phyloP scores from a whole-genome alignment of 2,888 invertebrate species.

The Lysandra coridon region DNA sequence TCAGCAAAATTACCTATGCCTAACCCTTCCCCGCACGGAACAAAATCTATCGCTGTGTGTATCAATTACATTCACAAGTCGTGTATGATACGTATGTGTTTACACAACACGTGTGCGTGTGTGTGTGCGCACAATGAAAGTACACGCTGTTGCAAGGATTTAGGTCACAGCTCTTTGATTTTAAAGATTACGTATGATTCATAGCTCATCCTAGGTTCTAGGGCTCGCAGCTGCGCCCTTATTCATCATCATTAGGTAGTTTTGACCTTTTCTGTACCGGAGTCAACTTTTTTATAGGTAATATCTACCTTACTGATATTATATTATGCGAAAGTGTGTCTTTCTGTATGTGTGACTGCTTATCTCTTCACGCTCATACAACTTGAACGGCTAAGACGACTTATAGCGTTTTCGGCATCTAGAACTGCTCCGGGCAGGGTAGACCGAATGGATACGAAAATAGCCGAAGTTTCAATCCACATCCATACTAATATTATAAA shows the following conservation, averaged over 20 bases:
- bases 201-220: constrained; percentile 64
- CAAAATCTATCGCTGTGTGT: not conserved
- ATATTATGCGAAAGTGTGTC: too few relatives aligned
- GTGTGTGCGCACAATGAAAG: constrained; percentile 72
- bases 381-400: too few relatives aligned
- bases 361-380: too few relatives aligned
- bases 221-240: constrained; percentile 10
- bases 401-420: too few relatives aligned
- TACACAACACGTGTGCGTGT: constrained; percentile 30
- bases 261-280: not conserved
- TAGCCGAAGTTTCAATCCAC: too few relatives aligned
- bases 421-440: too few relatives aligned
- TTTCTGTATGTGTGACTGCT: too few relatives aligned
- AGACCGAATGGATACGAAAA: too few relatives aligned
- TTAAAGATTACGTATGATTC: constrained; percentile 79
- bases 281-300: too few relatives aligned
- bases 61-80: not conserved
- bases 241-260: not conserved
- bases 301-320: too few relatives aligned
- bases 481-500: too few relatives aligned
- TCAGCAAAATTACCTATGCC: not conserved
- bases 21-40: not conserved
- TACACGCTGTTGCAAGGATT: constrained; percentile 75
- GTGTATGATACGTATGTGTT: not conserved
- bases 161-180: constrained; percentile 79